phyloP scores from a whole-genome alignment of 2,113 vertebrate species.

The Gallinago paraguaiae region DNA sequence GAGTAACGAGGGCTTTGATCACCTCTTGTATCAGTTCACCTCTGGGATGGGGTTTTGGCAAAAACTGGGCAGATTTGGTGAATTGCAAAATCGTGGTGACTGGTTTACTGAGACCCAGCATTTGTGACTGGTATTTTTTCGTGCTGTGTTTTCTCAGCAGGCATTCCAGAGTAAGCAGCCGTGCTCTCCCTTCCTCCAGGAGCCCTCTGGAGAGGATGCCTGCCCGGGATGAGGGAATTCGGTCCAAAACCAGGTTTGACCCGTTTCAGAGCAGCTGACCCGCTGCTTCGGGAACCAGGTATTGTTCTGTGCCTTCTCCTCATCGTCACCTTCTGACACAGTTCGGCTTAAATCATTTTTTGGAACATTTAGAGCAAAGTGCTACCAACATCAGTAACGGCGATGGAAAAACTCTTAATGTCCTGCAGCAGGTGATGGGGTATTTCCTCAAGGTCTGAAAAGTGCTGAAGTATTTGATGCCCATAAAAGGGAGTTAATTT shows the following conservation, averaged over 20 bases:
- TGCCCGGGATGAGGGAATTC: not conserved
- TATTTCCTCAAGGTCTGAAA: not conserved
- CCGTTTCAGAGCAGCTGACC: not conserved
- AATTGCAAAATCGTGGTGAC: not conserved
- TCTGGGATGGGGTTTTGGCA: not conserved
- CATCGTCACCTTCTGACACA: not conserved
- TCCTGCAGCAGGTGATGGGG: not conserved
- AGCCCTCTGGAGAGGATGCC: not conserved
- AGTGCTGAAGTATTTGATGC: not conserved
- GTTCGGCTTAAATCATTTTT: not conserved
- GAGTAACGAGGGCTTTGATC: not conserved
- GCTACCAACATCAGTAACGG: not conserved
- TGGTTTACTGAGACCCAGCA: not conserved
- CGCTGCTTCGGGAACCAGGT: slow-evolving; percentile 11
- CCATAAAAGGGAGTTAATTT: not conserved
- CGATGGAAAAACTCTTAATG: not conserved
- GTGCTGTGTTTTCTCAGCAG: slow-evolving; percentile 19
- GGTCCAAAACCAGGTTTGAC: not conserved
- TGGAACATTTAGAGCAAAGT: not conserved
- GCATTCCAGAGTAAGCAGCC: not conserved
- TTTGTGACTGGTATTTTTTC: not conserved
- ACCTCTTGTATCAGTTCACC: not conserved
- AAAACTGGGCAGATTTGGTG: not conserved
- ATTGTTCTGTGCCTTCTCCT: not conserved
- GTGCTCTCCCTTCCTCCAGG: not conserved